Conservation (phyloP, 2,888 invertebrate genomes). For the Ypsolopha scabrella region DNA sequence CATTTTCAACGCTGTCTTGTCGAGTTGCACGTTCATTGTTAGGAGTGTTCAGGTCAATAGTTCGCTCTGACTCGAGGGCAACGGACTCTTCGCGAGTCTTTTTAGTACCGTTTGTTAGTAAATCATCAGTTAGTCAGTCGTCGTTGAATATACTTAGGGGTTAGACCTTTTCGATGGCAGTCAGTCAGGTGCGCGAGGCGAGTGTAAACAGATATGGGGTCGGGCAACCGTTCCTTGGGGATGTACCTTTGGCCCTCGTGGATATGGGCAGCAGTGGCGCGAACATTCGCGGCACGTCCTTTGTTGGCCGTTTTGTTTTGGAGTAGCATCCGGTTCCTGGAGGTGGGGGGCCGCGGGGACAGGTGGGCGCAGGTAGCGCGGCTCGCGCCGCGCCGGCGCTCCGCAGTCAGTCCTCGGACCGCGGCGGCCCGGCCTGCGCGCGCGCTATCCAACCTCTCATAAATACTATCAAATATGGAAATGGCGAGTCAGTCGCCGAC, state of each 20-base stretch:
- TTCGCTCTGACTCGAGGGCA: neutral
- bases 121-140: slow-evolving; percentile 25
- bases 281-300: slow-evolving; percentile 68
- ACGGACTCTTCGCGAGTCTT: slow-evolving; percentile 6
- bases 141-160: slow-evolving; percentile 26
- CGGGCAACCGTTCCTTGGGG: slow-evolving; percentile 18
- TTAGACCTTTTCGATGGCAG: slow-evolving; percentile 17
- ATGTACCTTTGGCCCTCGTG: slow-evolving; percentile 34
- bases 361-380: slow-evolving; percentile 66
- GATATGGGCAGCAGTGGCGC: slow-evolving; percentile 33
- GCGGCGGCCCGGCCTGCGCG: slow-evolving; percentile 56
- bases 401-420: slow-evolving; percentile 23
- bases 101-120: slow-evolving; percentile 18
- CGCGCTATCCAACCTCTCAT: slow-evolving; percentile 37
- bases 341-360: slow-evolving; percentile 57
- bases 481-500: slow-evolving; percentile 65
- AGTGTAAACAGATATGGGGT: slow-evolving; percentile 36
- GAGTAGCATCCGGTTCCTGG: slow-evolving; percentile 68
- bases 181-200: slow-evolving; percentile 41
- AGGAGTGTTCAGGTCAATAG: neutral
- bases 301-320: slow-evolving; percentile 70
- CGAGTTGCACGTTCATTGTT: neutral
- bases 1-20: neutral
- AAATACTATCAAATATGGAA: slow-evolving; percentile 52
- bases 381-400: slow-evolving; percentile 54